Percentiles rank a stretch among this genome's conserved stretches.
Conservation (phyloP, 37 sponge, comb jelly and placozoan species). For the Hormiphora californensis region DNA sequence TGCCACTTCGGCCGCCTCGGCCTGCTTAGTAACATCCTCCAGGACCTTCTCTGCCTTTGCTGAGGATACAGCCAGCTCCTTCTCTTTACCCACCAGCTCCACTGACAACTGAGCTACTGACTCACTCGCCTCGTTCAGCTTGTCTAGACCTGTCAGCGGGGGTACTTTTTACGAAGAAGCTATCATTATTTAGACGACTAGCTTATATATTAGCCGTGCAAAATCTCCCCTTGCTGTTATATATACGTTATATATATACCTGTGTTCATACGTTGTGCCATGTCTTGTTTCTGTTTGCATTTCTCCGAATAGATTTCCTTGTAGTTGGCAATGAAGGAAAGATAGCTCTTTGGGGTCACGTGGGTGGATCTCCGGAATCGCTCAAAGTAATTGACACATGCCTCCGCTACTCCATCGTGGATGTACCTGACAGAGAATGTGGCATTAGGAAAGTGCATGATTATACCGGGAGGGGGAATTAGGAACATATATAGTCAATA, state of each 20-base stretch:
- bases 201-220: not conserved
- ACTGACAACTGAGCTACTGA: slow-evolving; percentile 81
- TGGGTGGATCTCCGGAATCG: slow-evolving; percentile 52
- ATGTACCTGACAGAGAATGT: slow-evolving; percentile 18
- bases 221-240: not conserved
- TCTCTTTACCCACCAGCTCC: slow-evolving; percentile 93
- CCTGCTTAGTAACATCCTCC: slow-evolving; percentile 86
- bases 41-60: slow-evolving; percentile 85
- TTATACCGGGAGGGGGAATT: too few species aligned
- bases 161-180: not conserved
- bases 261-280: slow-evolving; percentile 87
- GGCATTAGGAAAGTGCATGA: too few species aligned
- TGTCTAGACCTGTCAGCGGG: slow-evolving; percentile 62
- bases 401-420: slow-evolving; percentile 56
- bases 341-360: slow-evolving; percentile 55
- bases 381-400: slow-evolving; percentile 55
- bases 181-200: not conserved
- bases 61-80: slow-evolving; percentile 93
- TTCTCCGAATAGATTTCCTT: slow-evolving; percentile 57
- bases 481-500: too few species aligned
- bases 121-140: slow-evolving; percentile 90
- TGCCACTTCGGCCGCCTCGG: slow-evolving; percentile 94
- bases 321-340: slow-evolving; percentile 56
- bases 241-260: slow-evolving; percentile 59
- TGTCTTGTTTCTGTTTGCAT: slow-evolving; percentile 71